A percentile compares a stretch with the other conserved stretches of the same genome.
Evolutionary conservation across 2,113 vertebrate species (phyloP).

Genomic region (Apteryx owenii): DNA sequence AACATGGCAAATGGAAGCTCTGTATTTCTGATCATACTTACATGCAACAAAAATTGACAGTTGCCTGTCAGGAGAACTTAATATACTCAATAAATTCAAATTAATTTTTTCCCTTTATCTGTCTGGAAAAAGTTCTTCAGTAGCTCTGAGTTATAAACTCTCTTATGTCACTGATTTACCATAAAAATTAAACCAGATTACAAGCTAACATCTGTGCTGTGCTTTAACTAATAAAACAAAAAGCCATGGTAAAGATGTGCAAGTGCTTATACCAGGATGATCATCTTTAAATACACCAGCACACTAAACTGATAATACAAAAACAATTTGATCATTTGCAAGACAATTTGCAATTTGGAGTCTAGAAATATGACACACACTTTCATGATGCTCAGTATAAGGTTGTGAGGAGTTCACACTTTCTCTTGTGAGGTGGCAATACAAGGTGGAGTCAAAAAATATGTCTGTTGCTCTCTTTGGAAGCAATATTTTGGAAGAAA

Average conservation of each 20-base stretch:
- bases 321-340: not conserved
- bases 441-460: not conserved
- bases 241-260: not conserved
- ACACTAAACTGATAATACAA: not conserved
- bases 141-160: not conserved
- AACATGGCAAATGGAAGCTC: not conserved
- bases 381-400: not conserved
- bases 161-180: not conserved
- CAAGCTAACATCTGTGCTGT: not conserved
- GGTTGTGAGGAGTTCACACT: not conserved
- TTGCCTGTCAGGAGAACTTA: not conserved
- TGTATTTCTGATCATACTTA: not conserved
- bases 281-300: not conserved
- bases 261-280: not conserved
- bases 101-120: not conserved
- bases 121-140: not conserved
- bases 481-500: constrained; percentile 18
- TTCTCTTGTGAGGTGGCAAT: not conserved
- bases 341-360: not conserved
- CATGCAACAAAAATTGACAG: not conserved
- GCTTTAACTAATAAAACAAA: not conserved
- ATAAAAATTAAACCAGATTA: not conserved
- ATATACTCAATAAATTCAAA: not conserved
- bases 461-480: not conserved
- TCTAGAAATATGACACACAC: not conserved